These are phyloP conservation scores for Notiomystis cincta DNA, from an alignment of 2,113 vertebrate species.

Conservation along the genomic window DNA sequence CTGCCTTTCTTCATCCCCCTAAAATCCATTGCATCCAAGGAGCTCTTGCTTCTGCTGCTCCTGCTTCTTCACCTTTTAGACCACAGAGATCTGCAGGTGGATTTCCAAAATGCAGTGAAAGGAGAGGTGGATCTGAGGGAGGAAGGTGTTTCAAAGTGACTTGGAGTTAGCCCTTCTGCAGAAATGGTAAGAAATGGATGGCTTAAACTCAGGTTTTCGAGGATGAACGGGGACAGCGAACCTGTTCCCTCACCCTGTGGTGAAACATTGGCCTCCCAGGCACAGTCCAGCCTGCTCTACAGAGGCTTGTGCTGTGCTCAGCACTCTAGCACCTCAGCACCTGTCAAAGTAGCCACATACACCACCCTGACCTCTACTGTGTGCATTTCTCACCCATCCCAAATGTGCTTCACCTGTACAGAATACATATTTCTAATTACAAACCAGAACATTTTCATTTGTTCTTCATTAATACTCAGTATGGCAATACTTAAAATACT, in stretches of 20 bases:
- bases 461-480: neutral
- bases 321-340: neutral
- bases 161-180: neutral
- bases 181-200: neutral
- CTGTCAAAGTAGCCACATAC: neutral
- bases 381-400: neutral
- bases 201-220: neutral
- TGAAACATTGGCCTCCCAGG: neutral
- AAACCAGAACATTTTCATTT: neutral
- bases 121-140: neutral
- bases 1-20: neutral
- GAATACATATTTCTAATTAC: neutral
- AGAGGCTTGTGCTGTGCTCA: neutral
- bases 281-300: neutral
- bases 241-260: neutral
- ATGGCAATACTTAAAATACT: neutral
- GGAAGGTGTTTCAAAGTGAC: neutral
- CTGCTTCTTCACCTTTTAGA: neutral
- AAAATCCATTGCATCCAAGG: fast-evolving
- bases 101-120: neutral
- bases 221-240: fast-evolving
- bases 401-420: neutral
- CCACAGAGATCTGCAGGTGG: neutral
- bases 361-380: neutral
- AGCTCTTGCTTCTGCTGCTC: neutral